Evolutionary conservation across 1,140 invertebrate genomes (phyloP).

Genomic region (Macrosteles quadrilineatus): DNA sequence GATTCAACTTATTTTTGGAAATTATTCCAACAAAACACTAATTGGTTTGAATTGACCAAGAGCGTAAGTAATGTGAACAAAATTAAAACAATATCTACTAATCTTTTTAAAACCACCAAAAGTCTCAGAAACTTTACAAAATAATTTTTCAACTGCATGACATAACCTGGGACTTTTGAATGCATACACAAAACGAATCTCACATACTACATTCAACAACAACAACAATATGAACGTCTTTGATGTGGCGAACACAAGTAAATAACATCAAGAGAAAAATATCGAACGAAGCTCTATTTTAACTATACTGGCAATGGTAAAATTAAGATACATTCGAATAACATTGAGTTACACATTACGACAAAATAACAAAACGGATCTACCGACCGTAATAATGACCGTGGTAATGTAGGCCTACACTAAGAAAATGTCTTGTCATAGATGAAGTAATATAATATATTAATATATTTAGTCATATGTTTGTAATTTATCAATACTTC

Average conservation of each 20-base stretch:
- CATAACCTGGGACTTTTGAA: conserved; percentile 9
- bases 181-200: conserved; percentile 9
- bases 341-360: neutral
- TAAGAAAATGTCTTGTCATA: conserved; percentile 4
- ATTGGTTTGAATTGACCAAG: no score
- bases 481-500: neutral
- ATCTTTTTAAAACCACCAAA: no score
- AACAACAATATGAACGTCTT: conserved; percentile 17
- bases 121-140: no score
- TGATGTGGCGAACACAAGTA: conserved; percentile 15
- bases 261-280: conserved; percentile 4
- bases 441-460: neutral
- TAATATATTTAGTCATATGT: neutral
- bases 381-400: neutral
- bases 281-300: neutral
- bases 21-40: no score
- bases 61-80: no score
- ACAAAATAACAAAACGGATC: conserved; percentile 9
- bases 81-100: neutral
- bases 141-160: conserved; percentile 13
- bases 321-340: neutral
- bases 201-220: conserved; percentile 24
- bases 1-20: no score
- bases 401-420: neutral
- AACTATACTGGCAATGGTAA: conserved; percentile 1